These are phyloP conservation scores for Gambusia affinis DNA, from an alignment of 2,113 vertebrate genomes.

Conservation along the genomic window DNA sequence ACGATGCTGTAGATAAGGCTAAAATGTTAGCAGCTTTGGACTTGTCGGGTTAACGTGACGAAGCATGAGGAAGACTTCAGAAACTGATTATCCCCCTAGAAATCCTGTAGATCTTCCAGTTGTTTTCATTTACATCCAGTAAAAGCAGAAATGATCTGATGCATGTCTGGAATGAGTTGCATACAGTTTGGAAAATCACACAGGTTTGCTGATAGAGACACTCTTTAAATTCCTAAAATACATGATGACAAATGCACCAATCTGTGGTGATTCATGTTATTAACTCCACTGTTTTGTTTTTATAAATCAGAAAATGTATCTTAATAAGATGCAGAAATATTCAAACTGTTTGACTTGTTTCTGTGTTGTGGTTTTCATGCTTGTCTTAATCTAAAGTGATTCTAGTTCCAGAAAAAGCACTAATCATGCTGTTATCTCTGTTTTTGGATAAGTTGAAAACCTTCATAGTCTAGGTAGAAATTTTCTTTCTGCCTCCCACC, in stretches of 20 bases:
- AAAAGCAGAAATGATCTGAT: not conserved
- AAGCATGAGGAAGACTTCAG: constrained; percentile 47
- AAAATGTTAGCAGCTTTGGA: constrained; percentile 63
- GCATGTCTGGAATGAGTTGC: not conserved
- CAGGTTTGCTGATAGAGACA: not conserved
- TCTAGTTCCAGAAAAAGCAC: not conserved
- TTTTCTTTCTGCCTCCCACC: too few relatives aligned
- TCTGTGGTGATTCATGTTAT: not conserved
- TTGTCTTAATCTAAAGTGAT: not conserved
- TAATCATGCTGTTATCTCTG: too few relatives aligned
- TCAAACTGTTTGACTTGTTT: not conserved
- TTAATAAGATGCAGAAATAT: too few relatives aligned
- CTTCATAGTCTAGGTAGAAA: too few relatives aligned
- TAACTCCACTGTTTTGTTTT: not conserved
- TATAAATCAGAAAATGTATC: too few relatives aligned
- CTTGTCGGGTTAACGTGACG: constrained; percentile 57
- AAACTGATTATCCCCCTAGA: not conserved
- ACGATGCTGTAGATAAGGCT: constrained; percentile 53
- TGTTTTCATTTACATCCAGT: not conserved
- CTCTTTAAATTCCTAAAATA: not conserved
- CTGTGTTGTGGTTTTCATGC: not conserved
- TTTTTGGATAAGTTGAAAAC: too few relatives aligned
- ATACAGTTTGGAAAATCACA: not conserved
- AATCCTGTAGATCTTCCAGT: not conserved
- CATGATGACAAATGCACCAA: not conserved